Percentiles rank a stretch among this genome's conserved stretches.
These are phyloP conservation scores for Drosophila testacea DNA, from an alignment of 2,888 invertebrate species.

Conservation along the genomic window DNA sequence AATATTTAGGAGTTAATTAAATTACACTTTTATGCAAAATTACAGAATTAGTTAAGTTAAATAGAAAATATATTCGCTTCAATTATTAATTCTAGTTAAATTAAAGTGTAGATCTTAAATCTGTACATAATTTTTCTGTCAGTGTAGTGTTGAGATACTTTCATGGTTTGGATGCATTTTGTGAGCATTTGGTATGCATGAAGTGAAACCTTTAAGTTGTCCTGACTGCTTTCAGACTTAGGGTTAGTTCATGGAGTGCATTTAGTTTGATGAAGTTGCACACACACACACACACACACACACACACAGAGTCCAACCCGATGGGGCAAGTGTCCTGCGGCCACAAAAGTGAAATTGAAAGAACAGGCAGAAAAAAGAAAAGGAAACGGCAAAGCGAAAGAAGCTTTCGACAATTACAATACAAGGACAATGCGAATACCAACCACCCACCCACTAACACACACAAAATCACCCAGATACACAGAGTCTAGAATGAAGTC, in stretches of 20 bases:
- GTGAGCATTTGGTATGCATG: slow-evolving; percentile 69
- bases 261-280: slow-evolving; percentile 75
- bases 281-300: slow-evolving; percentile 6
- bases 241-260: slow-evolving; percentile 65
- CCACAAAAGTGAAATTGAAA: slow-evolving; percentile 65
- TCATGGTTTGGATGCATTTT: slow-evolving; percentile 29
- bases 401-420: slow-evolving; percentile 43
- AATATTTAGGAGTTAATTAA: too few relatives aligned
- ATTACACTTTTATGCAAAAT: too few relatives aligned
- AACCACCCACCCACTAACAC: slow-evolving; percentile 9
- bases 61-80: too few relatives aligned
- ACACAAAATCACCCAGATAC: slow-evolving; percentile 4
- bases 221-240: slow-evolving; percentile 38
- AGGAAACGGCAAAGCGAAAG: slow-evolving; percentile 12
- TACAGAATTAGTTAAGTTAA: too few relatives aligned
- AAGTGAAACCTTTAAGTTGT: slow-evolving; percentile 76
- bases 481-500: slow-evolving; percentile 56
- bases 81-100: too few relatives aligned
- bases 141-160: slow-evolving; percentile 31
- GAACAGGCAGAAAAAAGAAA: slow-evolving; percentile 1
- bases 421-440: slow-evolving; percentile 59
- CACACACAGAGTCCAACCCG: slow-evolving; percentile 10
- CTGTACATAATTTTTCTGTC: too few relatives aligned
- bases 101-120: too few relatives aligned
- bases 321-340: slow-evolving; percentile 33